Base-by-base conservation (phyloP, 2,888 invertebrate species). In the Tenthredo notha region DNA sequence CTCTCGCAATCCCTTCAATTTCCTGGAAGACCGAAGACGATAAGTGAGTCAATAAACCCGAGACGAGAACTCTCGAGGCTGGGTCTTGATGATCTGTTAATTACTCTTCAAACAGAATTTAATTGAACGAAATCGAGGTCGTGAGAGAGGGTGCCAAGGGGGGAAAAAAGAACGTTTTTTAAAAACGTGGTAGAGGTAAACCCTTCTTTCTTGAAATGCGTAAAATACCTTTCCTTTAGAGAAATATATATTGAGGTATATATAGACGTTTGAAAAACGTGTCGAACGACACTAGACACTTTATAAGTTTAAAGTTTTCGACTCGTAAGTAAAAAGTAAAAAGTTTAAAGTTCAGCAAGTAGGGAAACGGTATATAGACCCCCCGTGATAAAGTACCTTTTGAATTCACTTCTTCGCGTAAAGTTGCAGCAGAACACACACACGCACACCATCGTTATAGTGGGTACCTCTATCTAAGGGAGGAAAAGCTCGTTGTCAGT, bases 21-120 rank as follows among this genome's bases (percentile, higher is more conserved):
- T 77, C 29, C 77, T 54, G 4, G 25, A 74, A 74, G 37, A 74
- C n/a, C 47, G 50, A 40, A 77, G 50, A 77, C 77, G 77, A 54
- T 77, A 77, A 77, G 50, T 77, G 33, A 54, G 77, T 77, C 47
- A 77, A 77, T 77, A 77, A 77, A 77, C 77, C 54, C 33, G 77
- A 54, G 54, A 47, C 77, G 77, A 77, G 25, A 50, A 50, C 47
- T 54, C 50, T 21, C 29, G 15, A 77, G 77, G 29, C 33, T 15
- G 47, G 21, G 33, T 29, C 54, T 33, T 77, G 29, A 54, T 74
- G 40, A 74, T 74, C 43, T 43, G 74, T 74, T 77, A 77, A 77
- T 77, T 77, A 47, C 77, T 77, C 47, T 18, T 77, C 54, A 77
- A 77, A 77, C 77, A 77, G 50, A 50, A 47, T 77, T 29, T 50